Evolutionary conservation across 2,113 vertebrate genomes (phyloP).

Genomic region (Corythoichthys haematopterus): DNA sequence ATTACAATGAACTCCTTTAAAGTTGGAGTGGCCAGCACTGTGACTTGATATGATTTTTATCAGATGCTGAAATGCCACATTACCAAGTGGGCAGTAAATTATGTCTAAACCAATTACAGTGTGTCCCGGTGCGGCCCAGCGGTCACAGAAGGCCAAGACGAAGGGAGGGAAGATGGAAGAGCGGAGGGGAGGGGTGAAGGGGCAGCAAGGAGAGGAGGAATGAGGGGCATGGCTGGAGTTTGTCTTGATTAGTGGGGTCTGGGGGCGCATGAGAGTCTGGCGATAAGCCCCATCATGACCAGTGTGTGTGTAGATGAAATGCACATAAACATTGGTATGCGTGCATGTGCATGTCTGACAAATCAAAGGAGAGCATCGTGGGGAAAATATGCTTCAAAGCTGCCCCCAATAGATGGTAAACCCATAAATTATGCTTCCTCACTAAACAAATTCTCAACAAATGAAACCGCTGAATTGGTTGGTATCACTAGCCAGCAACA

Average conservation of each 20-base stretch:
- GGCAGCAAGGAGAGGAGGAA: slow-evolving; percentile 69
- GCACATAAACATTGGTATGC: slow-evolving; percentile 44
- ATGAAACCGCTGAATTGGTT: slow-evolving; percentile 26
- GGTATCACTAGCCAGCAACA: slow-evolving; percentile 22
- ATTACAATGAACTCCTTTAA: slow-evolving; percentile 80
- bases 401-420: slow-evolving; percentile 31
- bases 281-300: slow-evolving; percentile 56
- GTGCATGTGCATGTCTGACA: slow-evolving; percentile 41
- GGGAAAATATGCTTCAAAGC: slow-evolving; percentile 50
- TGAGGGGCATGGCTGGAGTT: slow-evolving; percentile 70
- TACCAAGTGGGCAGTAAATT: slow-evolving; percentile 88
- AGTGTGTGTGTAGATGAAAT: slow-evolving; percentile 25
- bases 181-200: slow-evolving; percentile 30
- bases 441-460: slow-evolving; percentile 18
- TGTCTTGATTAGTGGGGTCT: slow-evolving; percentile 84
- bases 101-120: slow-evolving; percentile 84
- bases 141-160: slow-evolving; percentile 67
- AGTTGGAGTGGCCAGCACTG: slow-evolving; percentile 70
- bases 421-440: slow-evolving; percentile 37
- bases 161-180: slow-evolving; percentile 45
- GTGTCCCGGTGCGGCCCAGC: slow-evolving; percentile 73
- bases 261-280: slow-evolving; percentile 67
- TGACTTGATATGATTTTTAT: slow-evolving; percentile 86
- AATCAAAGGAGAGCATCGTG: slow-evolving; percentile 40
- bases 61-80: slow-evolving; percentile 84